phyloP scores from a whole-genome alignment of 2,888 invertebrate species.

The Drosophila neotestacea region DNA sequence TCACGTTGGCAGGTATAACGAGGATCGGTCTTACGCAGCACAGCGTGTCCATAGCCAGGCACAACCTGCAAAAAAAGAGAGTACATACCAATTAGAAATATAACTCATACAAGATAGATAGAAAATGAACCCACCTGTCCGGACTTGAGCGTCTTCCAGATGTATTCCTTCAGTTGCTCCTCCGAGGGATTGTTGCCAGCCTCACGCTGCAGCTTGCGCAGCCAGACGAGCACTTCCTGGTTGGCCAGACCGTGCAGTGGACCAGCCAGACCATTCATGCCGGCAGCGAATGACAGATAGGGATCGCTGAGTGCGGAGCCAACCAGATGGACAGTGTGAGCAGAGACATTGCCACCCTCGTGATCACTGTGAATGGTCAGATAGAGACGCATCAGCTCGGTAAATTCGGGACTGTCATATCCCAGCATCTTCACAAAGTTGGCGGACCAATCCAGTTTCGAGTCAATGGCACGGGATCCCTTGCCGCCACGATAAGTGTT shows the following conservation, averaged over 20 bases:
- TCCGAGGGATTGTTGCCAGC: slow-evolving; percentile 95
- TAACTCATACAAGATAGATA: no score
- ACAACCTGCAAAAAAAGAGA: slow-evolving; percentile 87
- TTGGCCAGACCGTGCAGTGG: slow-evolving; percentile 96
- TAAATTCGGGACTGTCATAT: slow-evolving; percentile 89
- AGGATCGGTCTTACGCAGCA: slow-evolving; percentile 94
- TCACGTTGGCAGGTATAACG: slow-evolving; percentile 93
- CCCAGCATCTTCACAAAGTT: slow-evolving; percentile 94
- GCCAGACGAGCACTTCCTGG: slow-evolving; percentile 97
- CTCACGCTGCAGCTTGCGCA: slow-evolving; percentile 94
- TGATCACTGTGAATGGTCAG: slow-evolving; percentile 94
- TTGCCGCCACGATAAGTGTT: slow-evolving; percentile 90
- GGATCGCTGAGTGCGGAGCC: slow-evolving; percentile 95
- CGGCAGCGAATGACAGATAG: slow-evolving; percentile 93
- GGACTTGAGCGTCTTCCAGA: slow-evolving; percentile 96
- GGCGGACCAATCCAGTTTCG: slow-evolving; percentile 92
- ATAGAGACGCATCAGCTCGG: slow-evolving; percentile 94
- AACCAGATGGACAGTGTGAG: slow-evolving; percentile 95
- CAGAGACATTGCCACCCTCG: slow-evolving; percentile 96
- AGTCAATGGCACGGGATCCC: slow-evolving; percentile 91
- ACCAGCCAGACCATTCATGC: slow-evolving; percentile 94
- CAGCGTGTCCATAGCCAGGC: slow-evolving; percentile 96
- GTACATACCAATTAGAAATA: not conserved
- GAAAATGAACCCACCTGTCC: slow-evolving; percentile 87
- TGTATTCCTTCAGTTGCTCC: slow-evolving; percentile 97